A percentile compares a stretch with the other conserved stretches of the same genome.
phyloP scores from a whole-genome alignment of 2,888 invertebrate genomes.

The Hydriomena furcata region DNA sequence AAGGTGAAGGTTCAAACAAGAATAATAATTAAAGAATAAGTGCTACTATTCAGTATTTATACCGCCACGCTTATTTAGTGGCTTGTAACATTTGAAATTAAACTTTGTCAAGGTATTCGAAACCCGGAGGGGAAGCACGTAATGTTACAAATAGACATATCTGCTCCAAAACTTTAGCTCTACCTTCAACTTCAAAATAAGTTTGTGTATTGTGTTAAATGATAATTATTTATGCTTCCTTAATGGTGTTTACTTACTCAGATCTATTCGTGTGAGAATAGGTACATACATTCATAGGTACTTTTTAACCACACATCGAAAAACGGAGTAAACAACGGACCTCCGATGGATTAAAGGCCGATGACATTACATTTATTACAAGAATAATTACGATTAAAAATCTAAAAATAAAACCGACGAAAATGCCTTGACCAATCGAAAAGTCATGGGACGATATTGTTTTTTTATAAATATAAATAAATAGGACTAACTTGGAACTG shows the following conservation, averaged over 20 bases:
- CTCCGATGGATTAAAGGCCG: no score
- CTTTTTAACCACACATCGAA: no score
- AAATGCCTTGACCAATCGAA: no score
- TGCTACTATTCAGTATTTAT: neutral
- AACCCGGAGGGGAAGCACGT: slow-evolving; percentile 35
- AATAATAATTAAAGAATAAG: no score
- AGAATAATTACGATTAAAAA: no score
- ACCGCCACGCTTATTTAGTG: slow-evolving; percentile 10
- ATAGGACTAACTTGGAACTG: no score
- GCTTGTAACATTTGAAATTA: slow-evolving; percentile 26
- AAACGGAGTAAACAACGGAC: no score
- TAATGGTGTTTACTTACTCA: slow-evolving; percentile 8
- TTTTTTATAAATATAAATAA: no score
- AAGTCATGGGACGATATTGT: no score
- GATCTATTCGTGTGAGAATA: neutral
- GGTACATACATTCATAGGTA: neutral
- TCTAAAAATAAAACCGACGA: no score
- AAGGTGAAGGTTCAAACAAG: no score
- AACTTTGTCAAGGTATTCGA: slow-evolving; percentile 31
- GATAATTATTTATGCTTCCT: slow-evolving; percentile 13
- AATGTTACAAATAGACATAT: slow-evolving; percentile 55
- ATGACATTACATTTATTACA: no score
- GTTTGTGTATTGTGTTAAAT: slow-evolving; percentile 18
- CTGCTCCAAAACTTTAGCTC: slow-evolving; percentile 44
- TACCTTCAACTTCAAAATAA: slow-evolving; percentile 31